Base-by-base conservation (phyloP, 1,140 invertebrate genomes). In the Lepidurus packardi region DNA sequence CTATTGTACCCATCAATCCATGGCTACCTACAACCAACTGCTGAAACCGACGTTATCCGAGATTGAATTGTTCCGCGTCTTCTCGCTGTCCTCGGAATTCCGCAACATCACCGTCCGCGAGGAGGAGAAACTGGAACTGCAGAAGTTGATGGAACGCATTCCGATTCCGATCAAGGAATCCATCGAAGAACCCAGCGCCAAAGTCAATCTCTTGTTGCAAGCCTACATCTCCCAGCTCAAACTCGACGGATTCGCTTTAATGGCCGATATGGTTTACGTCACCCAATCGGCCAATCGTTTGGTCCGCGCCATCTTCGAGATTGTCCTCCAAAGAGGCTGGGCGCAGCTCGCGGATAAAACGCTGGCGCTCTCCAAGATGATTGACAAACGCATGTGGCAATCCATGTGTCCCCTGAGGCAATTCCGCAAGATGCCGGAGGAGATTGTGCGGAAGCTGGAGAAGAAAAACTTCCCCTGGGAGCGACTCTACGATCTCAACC, bases 241-340 rank as follows among this genome's bases (percentile, higher is more conserved):
- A 85, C 86, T 99, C 47, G 98, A 99, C 85, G 97, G 98, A 13
- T 98, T 99, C 85, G 97, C 97, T 1, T 86, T 99, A 5, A 98
- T 99, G 94, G 94, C 96, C 0, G 98, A 99, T 85, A 99, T 99
- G 98, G 96, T 99, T 0, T 99, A 96, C 83, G 95, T 99, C 0
- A 99, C 98, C 0, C 98, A 99, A 85, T 98, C 96, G 7, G 98
- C 98, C 1, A 92, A 94, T 5, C 88, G 98, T 77, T 87, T 99
- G 7, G 94, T 99, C 88, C 86, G 98, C 81, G 98, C 98, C 1
- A 97, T 99, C 77, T 99, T 94, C 87, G 98, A 99, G 87, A 99
- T 99, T 81, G 89, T 92, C 10, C 83, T 92, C 16, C 90, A 91
- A 81, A 85, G 93, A 82, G 97, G 97, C 24, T 99, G 98, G 98